Percentiles rank a stretch among this genome's conserved stretches.
Evolutionary conservation across 2,113 vertebrate species (phyloP).

Genomic region (Eurypyga helias): DNA sequence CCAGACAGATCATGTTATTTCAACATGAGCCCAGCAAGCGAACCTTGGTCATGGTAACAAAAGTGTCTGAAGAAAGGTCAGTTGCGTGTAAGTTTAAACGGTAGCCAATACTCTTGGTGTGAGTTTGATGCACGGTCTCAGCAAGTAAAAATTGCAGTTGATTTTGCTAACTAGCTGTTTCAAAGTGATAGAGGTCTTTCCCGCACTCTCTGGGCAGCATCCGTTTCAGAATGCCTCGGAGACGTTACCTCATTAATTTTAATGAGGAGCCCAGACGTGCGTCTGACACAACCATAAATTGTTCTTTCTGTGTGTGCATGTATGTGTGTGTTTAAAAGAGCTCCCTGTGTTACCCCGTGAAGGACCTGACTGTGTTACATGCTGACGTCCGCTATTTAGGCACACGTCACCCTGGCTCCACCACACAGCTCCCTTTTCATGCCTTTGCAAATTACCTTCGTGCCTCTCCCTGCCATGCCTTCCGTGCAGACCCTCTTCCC

Average conservation of each 20-base stretch:
- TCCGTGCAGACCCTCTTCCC: neutral
- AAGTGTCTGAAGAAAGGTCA: neutral
- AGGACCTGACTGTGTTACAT: constrained; percentile 51
- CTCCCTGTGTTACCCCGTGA: constrained; percentile 60
- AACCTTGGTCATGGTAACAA: neutral
- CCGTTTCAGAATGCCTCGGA: constrained; percentile 53
- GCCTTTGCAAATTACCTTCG: neutral
- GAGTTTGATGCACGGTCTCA: neutral
- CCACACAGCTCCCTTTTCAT: constrained; percentile 55
- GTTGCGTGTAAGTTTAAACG: neutral
- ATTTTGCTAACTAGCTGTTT: constrained; percentile 16
- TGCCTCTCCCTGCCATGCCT: neutral
- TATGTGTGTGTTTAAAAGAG: constrained; percentile 8
- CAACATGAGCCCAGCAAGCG: neutral
- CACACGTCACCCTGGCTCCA: constrained; percentile 34
- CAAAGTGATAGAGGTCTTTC: constrained; percentile 5
- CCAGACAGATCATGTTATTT: neutral
- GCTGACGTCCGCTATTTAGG: neutral
- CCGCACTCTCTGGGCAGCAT: constrained; percentile 16
- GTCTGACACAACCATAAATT: constrained; percentile 71
- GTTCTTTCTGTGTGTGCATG: neutral
- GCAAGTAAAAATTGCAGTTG: constrained; percentile 12
- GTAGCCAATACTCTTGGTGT: neutral
- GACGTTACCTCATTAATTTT: constrained; percentile 78
- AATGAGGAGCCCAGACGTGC: constrained; percentile 71